Conservation (phyloP, 2,888 invertebrate species). For the Nomada ruficornis region DNA sequence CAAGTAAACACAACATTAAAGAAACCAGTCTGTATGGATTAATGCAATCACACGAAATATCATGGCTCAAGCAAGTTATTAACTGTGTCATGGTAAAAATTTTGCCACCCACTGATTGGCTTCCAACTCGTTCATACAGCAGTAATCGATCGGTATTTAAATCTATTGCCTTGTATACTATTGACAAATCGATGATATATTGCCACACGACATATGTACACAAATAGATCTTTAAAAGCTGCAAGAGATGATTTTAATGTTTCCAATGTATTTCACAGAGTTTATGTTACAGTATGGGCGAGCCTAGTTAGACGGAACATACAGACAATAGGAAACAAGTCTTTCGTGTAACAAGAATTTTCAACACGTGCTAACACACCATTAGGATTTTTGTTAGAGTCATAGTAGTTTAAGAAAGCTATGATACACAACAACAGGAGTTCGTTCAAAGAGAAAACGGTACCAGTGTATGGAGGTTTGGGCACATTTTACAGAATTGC, state of each 20-base stretch:
- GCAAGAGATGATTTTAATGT: conserved; percentile 25
- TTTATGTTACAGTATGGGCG: conserved; percentile 10
- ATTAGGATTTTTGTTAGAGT: conserved; percentile 60
- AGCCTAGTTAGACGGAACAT: conserved; percentile 53
- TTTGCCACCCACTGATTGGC: conserved; percentile 43
- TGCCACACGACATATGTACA: conserved; percentile 45
- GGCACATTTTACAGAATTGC: conserved; percentile 88
- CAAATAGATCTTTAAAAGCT: conserved; percentile 48
- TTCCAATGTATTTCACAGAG: conserved; percentile 10
- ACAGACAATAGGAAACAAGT: conserved; percentile 47
- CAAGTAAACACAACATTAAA: not conserved
- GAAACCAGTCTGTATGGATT: conserved; percentile 17
- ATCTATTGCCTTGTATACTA: conserved; percentile 49
- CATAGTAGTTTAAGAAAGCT: conserved; percentile 53
- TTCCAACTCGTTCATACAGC: conserved; percentile 46
- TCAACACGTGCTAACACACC: conserved; percentile 64
- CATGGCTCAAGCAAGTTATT: conserved; percentile 39
- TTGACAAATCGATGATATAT: conserved; percentile 48
- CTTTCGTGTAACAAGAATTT: conserved; percentile 40
- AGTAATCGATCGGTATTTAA: conserved; percentile 47
- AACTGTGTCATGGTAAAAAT: conserved; percentile 59
- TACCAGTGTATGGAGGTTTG: conserved; percentile 89
- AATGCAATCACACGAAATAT: not conserved
- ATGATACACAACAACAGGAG: conserved; percentile 28
- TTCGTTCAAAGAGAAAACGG: conserved; percentile 72